A percentile compares a stretch with the other conserved stretches of the same genome.
These are phyloP conservation scores for Cirrhinus mrigala DNA, from an alignment of 2,797 vertebrate genomes.

Conservation along the genomic window DNA sequence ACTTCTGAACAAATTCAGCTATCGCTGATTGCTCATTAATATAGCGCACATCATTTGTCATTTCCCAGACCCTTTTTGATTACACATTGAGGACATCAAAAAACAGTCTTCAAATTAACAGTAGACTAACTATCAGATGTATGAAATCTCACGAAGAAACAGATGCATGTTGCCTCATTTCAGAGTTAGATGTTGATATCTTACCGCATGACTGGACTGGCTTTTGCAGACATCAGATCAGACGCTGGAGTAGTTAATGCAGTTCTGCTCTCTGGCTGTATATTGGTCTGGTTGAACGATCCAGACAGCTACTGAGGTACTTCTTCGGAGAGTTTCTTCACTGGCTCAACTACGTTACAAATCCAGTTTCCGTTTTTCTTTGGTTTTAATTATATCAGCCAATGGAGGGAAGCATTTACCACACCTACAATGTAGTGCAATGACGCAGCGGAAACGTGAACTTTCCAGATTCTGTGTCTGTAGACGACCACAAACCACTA, in stretches of 20 bases:
- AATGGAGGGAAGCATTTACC: neutral
- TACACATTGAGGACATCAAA: neutral
- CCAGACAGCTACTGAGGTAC: neutral
- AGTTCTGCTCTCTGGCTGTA: neutral
- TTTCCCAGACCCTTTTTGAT: neutral
- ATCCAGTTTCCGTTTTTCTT: slow-evolving; percentile 14
- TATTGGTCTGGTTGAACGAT: neutral
- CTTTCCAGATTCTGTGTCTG: slow-evolving; percentile 52
- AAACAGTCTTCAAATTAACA: neutral
- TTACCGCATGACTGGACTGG: slow-evolving; percentile 29
- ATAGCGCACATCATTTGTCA: neutral
- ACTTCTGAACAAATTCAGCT: neutral
- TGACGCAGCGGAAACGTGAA: slow-evolving; percentile 59
- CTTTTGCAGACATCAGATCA: neutral
- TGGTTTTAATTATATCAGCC: slow-evolving; percentile 16
- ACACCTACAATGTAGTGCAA: slow-evolving; percentile 2
- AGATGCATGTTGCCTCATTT: neutral
- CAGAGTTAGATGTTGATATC: neutral
- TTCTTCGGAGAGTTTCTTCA: neutral
- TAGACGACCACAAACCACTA: slow-evolving; percentile 36
- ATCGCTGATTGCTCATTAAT: neutral
- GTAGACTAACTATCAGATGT: neutral
- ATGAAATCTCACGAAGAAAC: neutral
- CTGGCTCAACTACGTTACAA: neutral
- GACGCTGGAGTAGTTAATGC: neutral